Conservation (phyloP, 2,113 vertebrate genomes). For the Daphoenositta chrysoptera region DNA sequence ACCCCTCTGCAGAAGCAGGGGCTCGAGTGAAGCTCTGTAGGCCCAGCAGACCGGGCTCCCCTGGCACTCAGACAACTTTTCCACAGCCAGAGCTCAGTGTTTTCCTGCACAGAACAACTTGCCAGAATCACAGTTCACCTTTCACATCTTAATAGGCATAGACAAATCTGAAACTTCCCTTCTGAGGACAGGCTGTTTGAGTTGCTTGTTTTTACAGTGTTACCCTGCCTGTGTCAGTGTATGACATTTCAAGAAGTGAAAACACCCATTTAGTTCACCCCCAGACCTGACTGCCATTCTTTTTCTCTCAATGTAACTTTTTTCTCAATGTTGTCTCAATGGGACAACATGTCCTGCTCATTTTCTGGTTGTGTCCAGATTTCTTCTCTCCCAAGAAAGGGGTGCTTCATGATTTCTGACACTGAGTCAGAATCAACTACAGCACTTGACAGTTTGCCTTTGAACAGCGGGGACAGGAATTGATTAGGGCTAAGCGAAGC, state of each 20-base stretch:
- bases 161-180: neutral
- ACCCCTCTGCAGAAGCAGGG: neutral
- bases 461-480: neutral
- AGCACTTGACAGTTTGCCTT: neutral
- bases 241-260: neutral
- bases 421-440: slow-evolving; percentile 19
- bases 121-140: neutral
- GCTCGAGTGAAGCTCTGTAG: neutral
- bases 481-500: neutral
- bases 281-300: neutral
- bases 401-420: neutral
- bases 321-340: neutral
- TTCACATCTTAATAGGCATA: neutral
- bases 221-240: neutral
- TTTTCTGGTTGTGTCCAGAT: neutral
- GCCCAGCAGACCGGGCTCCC: neutral
- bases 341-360: neutral
- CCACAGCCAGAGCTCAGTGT: accelerated
- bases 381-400: neutral
- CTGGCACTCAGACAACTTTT: neutral
- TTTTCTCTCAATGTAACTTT: neutral
- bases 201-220: neutral
- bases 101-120: neutral
- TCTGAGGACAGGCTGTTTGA: neutral
- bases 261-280: neutral